Conservation (phyloP, 2,888 invertebrate genomes). For the Acanthosoma haemorrhoidale region DNA sequence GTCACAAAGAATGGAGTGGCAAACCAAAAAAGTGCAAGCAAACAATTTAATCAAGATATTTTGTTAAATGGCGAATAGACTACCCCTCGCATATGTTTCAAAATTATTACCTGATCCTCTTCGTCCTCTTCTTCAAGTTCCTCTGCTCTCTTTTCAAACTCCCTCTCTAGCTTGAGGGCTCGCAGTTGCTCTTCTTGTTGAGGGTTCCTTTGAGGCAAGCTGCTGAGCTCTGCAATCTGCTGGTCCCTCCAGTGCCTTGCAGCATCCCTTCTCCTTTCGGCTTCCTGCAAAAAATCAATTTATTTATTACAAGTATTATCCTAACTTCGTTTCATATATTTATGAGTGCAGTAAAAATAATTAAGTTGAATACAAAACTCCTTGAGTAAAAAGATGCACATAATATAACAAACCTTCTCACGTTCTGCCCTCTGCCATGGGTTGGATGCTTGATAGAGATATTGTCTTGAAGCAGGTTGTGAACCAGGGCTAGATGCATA, state of each 20-base stretch:
- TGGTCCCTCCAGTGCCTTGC: conserved; percentile 76
- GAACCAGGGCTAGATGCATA: conserved; percentile 55
- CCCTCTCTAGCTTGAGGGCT: conserved; percentile 84
- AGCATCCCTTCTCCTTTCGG: conserved; percentile 67
- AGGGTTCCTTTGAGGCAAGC: conserved; percentile 59
- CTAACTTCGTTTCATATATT: neutral
- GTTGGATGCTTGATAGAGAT: conserved; percentile 55
- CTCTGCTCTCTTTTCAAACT: conserved; percentile 86
- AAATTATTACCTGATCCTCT: conserved; percentile 50
- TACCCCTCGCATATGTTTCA: too few species aligned
- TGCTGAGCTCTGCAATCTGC: conserved; percentile 73
- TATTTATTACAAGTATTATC: neutral
- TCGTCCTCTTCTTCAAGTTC: conserved; percentile 70
- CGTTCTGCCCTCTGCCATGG: conserved; percentile 93
- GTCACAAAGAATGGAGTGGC: too few species aligned
- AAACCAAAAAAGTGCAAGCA: too few species aligned
- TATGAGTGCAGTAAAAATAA: neutral
- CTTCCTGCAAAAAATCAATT: conserved; percentile 49
- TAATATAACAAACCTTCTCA: conserved; percentile 58
- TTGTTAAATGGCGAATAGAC: too few species aligned
- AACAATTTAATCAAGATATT: too few species aligned
- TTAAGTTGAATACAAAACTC: neutral
- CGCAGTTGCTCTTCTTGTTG: conserved; percentile 84
- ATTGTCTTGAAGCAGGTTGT: conserved; percentile 47
- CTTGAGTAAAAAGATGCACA: too few species aligned